Evolutionary conservation across 2,797 vertebrate genomes (phyloP).

Genomic region (Antrozous pallidus): DNA sequence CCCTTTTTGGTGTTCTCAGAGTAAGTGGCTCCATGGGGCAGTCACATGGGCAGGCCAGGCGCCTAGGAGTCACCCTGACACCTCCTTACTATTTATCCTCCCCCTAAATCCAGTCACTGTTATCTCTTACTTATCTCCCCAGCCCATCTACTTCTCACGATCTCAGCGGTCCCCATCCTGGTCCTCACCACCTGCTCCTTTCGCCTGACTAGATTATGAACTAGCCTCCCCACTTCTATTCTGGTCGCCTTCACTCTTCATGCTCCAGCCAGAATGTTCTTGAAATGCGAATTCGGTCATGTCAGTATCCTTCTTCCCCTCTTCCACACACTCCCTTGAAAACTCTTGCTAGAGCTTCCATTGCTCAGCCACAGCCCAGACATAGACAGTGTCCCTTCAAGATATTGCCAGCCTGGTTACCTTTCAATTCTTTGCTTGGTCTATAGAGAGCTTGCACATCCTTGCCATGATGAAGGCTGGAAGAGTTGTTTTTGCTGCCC

Average conservation of each 20-base stretch:
- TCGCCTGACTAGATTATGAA: neutral
- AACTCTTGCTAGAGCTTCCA: neutral
- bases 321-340: neutral
- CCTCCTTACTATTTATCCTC: neutral
- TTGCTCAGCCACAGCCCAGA: neutral
- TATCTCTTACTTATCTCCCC: neutral
- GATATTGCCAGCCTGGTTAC: neutral
- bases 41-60: neutral
- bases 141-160: neutral
- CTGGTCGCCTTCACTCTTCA: neutral
- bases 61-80: neutral
- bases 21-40: neutral
- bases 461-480: neutral
- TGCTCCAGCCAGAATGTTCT: neutral
- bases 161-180: no score
- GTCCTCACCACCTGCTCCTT: neutral
- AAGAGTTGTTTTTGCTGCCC: no score
- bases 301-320: neutral
- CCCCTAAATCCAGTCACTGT: neutral
- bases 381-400: neutral
- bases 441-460: neutral
- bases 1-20: neutral
- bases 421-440: neutral
- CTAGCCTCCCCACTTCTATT: neutral
- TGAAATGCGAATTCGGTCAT: neutral